Base-by-base conservation (phyloP, 64 coral and sea anemone species). In the Montipora cactus region DNA sequence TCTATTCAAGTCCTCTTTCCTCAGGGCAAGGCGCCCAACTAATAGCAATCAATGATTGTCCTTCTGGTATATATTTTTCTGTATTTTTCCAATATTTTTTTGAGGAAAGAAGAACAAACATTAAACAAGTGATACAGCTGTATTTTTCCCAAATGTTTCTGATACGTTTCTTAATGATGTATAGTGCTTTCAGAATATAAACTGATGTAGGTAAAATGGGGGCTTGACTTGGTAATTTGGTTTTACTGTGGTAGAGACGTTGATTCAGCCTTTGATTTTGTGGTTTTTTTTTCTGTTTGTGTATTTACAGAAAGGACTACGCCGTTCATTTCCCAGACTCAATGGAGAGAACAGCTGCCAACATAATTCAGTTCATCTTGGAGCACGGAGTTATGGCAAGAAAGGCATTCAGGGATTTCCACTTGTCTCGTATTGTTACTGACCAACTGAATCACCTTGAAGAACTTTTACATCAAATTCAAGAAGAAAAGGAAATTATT, bases 291-390 rank as follows among this genome's bases (percentile, higher is more conserved):
- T n/a, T 5, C 23, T 12, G 58, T 15, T 18, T 58, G 64, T 47
- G 19, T 76, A 22, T 70, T 88, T 70, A 10, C 48, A 93, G 92
- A 47, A 93, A 93, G 64, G 76, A 71, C 20, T 93, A 81, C 47
- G 87, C 92, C 5, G 67, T 92, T 88, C 92, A 84, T 37, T 81
- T 80, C 67, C 92, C 83, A 72, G 84, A 88, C 12, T 49, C 75
- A 8, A 18, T 67, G 11, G 75, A 87, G 79, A 84, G 92, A 44
- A 93, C 92, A 13, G 75, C 75, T 48, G 50, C 80, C 18, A 21
- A 67, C 11, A 22, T 93, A 59, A 68, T 93, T 46, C 19, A 79
- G 21, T 93, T 93, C 66, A 58, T 93, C 19, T 20, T 88, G 2
- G 76, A 88, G 7, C 76, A 93, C 12, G 92, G 92, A 93, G 67